Evolutionary conservation across 2,113 vertebrate genomes (phyloP).

Genomic region (Geococcyx californianus): DNA sequence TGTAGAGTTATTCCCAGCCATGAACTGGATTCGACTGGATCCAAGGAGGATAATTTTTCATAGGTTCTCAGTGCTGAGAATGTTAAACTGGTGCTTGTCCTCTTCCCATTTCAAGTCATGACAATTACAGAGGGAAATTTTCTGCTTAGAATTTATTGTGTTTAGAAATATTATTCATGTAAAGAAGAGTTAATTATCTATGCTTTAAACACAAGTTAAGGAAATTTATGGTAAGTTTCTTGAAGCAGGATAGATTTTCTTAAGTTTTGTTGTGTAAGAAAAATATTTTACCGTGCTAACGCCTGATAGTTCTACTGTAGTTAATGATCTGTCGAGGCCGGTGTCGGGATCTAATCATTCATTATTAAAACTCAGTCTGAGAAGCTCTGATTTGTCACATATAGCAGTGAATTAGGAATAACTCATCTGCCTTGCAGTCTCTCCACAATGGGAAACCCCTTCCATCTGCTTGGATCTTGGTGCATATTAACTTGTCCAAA

Average conservation of each 20-base stretch:
- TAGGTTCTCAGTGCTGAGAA: conserved; percentile 33
- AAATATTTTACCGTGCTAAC: not conserved
- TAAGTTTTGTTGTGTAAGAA: not conserved
- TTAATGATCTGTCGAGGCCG: not conserved
- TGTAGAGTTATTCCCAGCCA: conserved; percentile 63
- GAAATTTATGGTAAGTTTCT: conserved; percentile 45
- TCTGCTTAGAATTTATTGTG: conserved; percentile 59
- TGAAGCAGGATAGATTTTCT: conserved; percentile 24
- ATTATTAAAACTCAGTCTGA: conserved; percentile 7
- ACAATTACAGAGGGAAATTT: conserved; percentile 43
- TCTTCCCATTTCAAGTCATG: conserved; percentile 66
- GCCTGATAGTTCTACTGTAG: not conserved
- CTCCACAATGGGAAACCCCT: not conserved
- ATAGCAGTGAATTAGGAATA: conserved; percentile 16
- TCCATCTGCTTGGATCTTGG: not conserved
- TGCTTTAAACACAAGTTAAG: conserved; percentile 51
- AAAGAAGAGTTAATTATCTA: conserved; percentile 66
- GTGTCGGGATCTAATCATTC: conserved; percentile 13
- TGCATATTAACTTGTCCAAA: conserved; percentile 19
- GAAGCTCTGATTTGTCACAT: not conserved
- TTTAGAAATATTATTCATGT: conserved; percentile 34
- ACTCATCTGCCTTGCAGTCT: not conserved
- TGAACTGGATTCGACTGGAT: conserved; percentile 60
- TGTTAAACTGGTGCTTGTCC: conserved; percentile 50
- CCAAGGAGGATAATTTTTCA: conserved; percentile 59